Evolutionary conservation across 2,797 vertebrate species (phyloP), one percentile per base, ranked within the genome.

Genomic region (Furcifer pardalis): DNA sequence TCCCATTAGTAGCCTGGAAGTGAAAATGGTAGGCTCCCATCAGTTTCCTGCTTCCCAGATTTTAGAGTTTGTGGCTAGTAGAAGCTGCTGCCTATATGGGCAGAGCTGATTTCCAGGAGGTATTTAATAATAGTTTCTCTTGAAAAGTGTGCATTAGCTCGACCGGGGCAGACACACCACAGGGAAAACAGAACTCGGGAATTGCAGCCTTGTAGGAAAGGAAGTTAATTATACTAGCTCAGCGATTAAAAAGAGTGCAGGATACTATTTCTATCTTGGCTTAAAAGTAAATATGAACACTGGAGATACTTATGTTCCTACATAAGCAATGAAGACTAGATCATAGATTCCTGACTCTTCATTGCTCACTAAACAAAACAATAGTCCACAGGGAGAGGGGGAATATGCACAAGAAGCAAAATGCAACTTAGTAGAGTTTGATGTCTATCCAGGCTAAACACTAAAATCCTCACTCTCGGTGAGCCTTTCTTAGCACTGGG

Each of bases 141-240:
- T 75, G 62, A 56, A 37, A 81, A 49, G 46, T 56, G 35, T 74
- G 27, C 37, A 59, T 25, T 46, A 81, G 72, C n/a, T 81, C 40
- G 32, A 25, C 63, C 52, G 77, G 37, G 37, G 56, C 59, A 69
- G 44, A 46, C 7, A 86, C 81, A 77, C 79, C 74, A 86, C 84
- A 86, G 84, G n/a, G 84, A 76, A 86, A 77, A 63, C 42, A n/a
- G 73, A 82, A 71, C 80, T 42, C 44, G 21, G 56, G 66, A 77
- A 30, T 21, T 68, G 13, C 35, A 46, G 52, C 49, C 42, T 79
- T 25, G 81, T 42, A 74, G 60, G 56, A 63, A 30, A 86, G 84
- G 84, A 86, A 69, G 66, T 77, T 86, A 86, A 82, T 86, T 86
- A 85, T 49, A 75, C 76, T 30, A 85, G 72, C 63, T 81, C 27